Evolutionary conservation across 2,113 vertebrate genomes (phyloP).

Genomic region (Mola mola): DNA sequence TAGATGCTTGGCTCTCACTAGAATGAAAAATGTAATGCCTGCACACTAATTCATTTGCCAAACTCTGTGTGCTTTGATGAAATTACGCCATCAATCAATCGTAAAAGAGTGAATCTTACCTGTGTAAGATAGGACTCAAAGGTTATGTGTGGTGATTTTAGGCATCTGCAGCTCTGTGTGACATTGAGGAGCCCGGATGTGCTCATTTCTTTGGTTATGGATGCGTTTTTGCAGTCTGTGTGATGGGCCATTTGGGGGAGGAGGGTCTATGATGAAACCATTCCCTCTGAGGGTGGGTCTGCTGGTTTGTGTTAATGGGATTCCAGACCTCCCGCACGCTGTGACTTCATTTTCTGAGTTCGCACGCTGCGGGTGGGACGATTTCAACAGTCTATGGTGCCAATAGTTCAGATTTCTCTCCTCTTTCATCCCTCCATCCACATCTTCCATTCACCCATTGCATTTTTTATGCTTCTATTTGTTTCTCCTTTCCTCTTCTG

Average conservation of each 20-base stretch:
- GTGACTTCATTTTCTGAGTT: background rate
- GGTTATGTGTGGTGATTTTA: background rate
- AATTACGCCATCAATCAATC: too few species aligned
- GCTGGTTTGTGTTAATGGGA: slow-evolving; percentile 47
- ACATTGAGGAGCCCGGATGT: background rate
- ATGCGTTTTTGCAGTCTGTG: slow-evolving; percentile 16
- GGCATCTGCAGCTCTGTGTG: background rate
- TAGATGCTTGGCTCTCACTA: too few species aligned
- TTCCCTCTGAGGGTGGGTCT: slow-evolving; percentile 20
- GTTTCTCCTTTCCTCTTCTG: too few species aligned
- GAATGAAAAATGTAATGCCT: too few species aligned
- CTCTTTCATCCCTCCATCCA: slow-evolving; percentile 8
- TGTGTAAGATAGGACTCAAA: too few species aligned
- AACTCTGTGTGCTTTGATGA: too few species aligned
- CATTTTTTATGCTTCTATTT: background rate
- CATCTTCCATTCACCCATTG: background rate
- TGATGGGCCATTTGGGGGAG: slow-evolving; percentile 8
- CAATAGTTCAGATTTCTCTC: slow-evolving; percentile 34
- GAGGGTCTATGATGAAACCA: slow-evolving; percentile 11
- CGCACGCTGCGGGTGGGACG: background rate
- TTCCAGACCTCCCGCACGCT: slow-evolving; percentile 35
- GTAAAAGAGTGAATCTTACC: too few species aligned
- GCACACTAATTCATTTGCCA: too few species aligned
- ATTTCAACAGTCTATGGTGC: slow-evolving; percentile 26
- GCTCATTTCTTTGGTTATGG: too few species aligned